A percentile compares a stretch with the other conserved stretches of the same genome.
These are phyloP conservation scores for Hippocampus guttulatus DNA, from an alignment of 2,113 vertebrate genomes.

Conservation along the genomic window DNA sequence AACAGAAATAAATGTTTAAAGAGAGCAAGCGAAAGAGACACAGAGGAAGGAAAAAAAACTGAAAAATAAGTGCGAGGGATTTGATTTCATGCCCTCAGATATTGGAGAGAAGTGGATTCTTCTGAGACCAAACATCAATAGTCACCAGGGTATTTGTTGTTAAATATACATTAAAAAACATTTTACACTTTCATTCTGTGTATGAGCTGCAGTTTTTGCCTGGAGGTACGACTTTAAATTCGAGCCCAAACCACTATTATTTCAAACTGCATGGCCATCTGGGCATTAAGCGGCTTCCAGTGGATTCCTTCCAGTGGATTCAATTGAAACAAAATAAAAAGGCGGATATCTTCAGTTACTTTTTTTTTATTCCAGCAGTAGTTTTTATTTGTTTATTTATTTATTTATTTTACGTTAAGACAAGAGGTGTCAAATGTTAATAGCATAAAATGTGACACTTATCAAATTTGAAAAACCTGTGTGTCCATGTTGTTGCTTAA, in stretches of 20 bases:
- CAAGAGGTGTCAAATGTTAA: slow-evolving; percentile 21
- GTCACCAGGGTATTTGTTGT: slow-evolving; percentile 92
- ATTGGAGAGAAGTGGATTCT: slow-evolving; percentile 72
- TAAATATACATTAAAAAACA: slow-evolving; percentile 99
- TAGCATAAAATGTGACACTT: background rate
- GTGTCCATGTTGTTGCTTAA: background rate
- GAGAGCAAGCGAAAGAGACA: slow-evolving; percentile 63
- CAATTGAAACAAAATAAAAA: slow-evolving; percentile 65
- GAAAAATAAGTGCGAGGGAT: slow-evolving; percentile 77
- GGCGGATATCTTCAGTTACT: background rate
- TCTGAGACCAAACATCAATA: slow-evolving; percentile 90
- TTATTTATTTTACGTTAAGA: slow-evolving; percentile 8
- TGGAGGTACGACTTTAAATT: slow-evolving; percentile 92
- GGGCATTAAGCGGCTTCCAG: slow-evolving; percentile 65
- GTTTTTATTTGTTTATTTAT: slow-evolving; percentile 16
- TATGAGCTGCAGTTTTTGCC: slow-evolving; percentile 83
- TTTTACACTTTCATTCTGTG: slow-evolving; percentile 96
- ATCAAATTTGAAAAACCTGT: background rate
- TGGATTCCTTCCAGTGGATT: slow-evolving; percentile 69
- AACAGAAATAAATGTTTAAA: slow-evolving; percentile 88
- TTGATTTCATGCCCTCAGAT: slow-evolving; percentile 69
- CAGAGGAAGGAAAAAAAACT: slow-evolving; percentile 62
- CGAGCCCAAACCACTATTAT: slow-evolving; percentile 78
- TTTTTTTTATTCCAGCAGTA: slow-evolving; percentile 25
- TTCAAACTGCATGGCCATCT: slow-evolving; percentile 65